Evolutionary conservation across 2,113 vertebrate genomes (phyloP), one percentile per base, ranked within the genome.

Genomic region (Beaufortia kweichowensis): DNA sequence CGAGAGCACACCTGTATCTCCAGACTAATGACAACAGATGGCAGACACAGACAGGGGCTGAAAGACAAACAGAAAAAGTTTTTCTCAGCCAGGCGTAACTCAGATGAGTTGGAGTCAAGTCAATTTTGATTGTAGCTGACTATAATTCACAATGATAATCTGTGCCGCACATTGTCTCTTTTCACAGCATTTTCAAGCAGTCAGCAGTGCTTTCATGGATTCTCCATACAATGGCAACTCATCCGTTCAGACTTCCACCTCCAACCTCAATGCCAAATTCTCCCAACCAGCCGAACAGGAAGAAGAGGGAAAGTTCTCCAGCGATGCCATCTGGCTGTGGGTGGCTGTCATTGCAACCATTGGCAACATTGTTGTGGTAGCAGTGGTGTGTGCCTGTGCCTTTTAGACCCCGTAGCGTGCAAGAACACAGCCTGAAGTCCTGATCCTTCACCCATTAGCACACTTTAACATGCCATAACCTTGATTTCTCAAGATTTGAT

Each of bases 321-420:
- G 89, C 23, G 92, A 93, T 55, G 87, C 88, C 66, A 91, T 94
- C 71, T 94, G 92, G 91, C 82, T 94, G 78, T 94, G 92, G 92
- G 84, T 93, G n/a, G 92, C 92, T 4, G 90, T 94, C 82, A 88
- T 92, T 57, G 92, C 92, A 55, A 94, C 93, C 29, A 90, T 93
- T 19, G 91, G 91, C 78, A 94, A 94, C 86, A 91, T 93, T 75
- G 90, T 94, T 82, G 92, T 94, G 81, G 91, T 93, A 84, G 92
- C 90, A 4, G 92, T 93, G 84, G 92, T 93, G 62, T 93, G 91
- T 31, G 92, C 87, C 82, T 92, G 91, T 86, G 90, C 92, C 85
- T 93, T 93, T 88, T 93, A 90, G 83, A 79, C 66, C 79, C 63
- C 29, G 41, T 78, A 76, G 75, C 56, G 33, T 31, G 28, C 69